phyloP scores from a whole-genome alignment of 2,888 invertebrate genomes.

The Leuctra nigra region DNA sequence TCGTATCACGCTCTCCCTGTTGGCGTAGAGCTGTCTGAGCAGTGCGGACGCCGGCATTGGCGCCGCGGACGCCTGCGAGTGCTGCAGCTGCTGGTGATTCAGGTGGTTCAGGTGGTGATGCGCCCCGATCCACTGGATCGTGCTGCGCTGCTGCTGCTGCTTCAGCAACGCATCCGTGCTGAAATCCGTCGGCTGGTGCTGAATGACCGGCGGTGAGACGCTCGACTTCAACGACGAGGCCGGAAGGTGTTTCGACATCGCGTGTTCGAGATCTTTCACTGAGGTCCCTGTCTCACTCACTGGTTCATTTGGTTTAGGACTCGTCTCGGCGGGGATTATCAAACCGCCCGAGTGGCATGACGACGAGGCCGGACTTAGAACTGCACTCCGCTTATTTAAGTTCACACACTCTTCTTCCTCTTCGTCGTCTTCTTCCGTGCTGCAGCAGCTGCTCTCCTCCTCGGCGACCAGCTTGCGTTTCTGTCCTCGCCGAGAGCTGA shows the following conservation, averaged over 20 bases:
- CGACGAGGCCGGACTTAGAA: slow-evolving; percentile 54
- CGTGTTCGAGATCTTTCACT: slow-evolving; percentile 89
- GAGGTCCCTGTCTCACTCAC: slow-evolving; percentile 42
- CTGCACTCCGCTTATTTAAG: slow-evolving; percentile 38
- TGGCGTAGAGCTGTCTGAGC: slow-evolving; percentile 83
- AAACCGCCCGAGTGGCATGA: slow-evolving; percentile 49
- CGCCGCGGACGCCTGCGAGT: slow-evolving; percentile 35
- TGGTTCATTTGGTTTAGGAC: slow-evolving; percentile 41
- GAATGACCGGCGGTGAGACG: slow-evolving; percentile 38
- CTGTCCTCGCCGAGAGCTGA: slow-evolving; percentile 41
- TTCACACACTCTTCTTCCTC: slow-evolving; percentile 38
- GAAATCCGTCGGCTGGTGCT: slow-evolving; percentile 77
- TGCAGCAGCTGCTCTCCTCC: slow-evolving; percentile 42
- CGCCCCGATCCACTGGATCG: slow-evolving; percentile 92
- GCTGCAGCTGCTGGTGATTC: slow-evolving; percentile 50
- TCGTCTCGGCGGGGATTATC: slow-evolving; percentile 30
- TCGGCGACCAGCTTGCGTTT: slow-evolving; percentile 51
- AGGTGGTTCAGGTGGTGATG: slow-evolving; percentile 59
- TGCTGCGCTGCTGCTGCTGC: slow-evolving; percentile 69
- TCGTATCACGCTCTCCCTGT: slow-evolving; percentile 90
- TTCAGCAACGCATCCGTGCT: slow-evolving; percentile 79
- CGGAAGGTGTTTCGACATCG: slow-evolving; percentile 92
- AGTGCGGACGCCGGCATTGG: slow-evolving; percentile 83
- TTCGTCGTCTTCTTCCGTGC: slow-evolving; percentile 47
- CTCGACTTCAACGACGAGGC: slow-evolving; percentile 42